Evolutionary conservation across 1,140 invertebrate genomes (phyloP), one percentile per base, ranked within the genome.

Genomic region (Physella acuta): DNA sequence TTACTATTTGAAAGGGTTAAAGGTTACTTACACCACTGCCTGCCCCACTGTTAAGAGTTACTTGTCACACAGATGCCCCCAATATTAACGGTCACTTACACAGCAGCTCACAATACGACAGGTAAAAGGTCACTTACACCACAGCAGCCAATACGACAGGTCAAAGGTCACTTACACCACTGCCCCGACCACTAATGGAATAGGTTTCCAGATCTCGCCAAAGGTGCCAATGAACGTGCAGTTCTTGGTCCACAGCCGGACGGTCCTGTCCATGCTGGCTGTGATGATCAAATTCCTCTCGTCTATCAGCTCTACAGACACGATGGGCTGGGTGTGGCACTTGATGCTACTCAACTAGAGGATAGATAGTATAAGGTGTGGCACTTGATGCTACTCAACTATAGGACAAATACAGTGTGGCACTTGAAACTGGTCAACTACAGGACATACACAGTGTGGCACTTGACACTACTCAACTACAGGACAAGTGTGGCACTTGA

Each of bases 231-330:
- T 60, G 56, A 59, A 68, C 3, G 66, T 68, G 33, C 66, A 68
- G 66, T 60, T 68, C 66, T 60, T 68, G 34, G 66, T 68, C 66
- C 66, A 68, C n/a, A 68, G 36, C n/a, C 66, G 34, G 20, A 68
- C 66, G 17, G 66, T 68, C 14, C 30, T 36, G 56, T 68, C 66
- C 24, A 37, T 34, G 28, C 66, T 68, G 39, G 66, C 31, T 1
- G 66, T 68, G 14, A 68, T 26, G 17, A 68, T 68, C 16, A 68
- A 14, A 33, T 68, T 59, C 37, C 51, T 51, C 17, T 58, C 66
- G 11, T 68, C 66, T 1, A 68, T 60, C 3, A 68, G 39, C 30
- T 68, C 66, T 26, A 68, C 34, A 2, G 66, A 59, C 0, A 60
- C 39, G 28, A 68, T 60, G 3, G 66, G 49, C 26, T 49, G 34